Conservation (phyloP, 2,113 vertebrate genomes). For the Halcyon malimbica region DNA sequence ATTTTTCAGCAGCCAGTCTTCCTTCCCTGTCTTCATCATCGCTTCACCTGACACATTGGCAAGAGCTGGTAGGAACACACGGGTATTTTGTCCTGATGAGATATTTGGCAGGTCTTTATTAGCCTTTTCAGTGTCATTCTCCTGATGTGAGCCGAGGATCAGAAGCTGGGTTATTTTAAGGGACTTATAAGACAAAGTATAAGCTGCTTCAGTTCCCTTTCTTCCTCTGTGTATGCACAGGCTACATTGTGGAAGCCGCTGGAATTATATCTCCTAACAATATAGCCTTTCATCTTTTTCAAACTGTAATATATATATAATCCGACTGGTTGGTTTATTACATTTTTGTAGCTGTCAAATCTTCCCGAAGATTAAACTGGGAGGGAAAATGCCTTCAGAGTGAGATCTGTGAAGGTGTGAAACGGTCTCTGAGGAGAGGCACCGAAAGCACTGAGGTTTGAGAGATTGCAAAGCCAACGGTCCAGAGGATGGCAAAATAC, state of each 20-base stretch:
- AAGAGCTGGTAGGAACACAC: background rate
- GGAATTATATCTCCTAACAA: conserved; percentile 54
- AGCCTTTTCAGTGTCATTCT: conserved; percentile 2
- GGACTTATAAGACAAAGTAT: conserved; percentile 41
- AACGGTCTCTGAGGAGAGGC: background rate
- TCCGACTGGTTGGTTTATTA: conserved; percentile 45
- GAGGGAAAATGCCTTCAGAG: conserved; percentile 5
- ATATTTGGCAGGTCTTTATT: conserved; percentile 35
- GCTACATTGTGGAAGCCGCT: background rate
- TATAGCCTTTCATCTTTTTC: conserved; percentile 48
- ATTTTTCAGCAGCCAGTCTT: background rate
- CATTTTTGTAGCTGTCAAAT: conserved; percentile 50
- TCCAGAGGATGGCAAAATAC: background rate
- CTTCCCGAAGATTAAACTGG: background rate
- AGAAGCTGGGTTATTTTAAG: conserved; percentile 42
- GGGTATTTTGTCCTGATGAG: conserved; percentile 36
- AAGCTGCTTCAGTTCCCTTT: conserved; percentile 29
- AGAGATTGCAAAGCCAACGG: background rate
- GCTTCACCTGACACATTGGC: background rate
- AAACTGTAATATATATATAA: conserved; percentile 19
- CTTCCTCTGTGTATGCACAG: conserved; percentile 15
- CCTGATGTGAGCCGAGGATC: background rate
- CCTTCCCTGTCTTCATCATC: background rate
- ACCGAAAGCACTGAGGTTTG: background rate
- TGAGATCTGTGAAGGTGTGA: background rate